Evolutionary conservation across 2,113 vertebrate genomes (phyloP), one percentile per base, ranked within the genome.

Genomic region (Rhinopithecus roxellana): DNA sequence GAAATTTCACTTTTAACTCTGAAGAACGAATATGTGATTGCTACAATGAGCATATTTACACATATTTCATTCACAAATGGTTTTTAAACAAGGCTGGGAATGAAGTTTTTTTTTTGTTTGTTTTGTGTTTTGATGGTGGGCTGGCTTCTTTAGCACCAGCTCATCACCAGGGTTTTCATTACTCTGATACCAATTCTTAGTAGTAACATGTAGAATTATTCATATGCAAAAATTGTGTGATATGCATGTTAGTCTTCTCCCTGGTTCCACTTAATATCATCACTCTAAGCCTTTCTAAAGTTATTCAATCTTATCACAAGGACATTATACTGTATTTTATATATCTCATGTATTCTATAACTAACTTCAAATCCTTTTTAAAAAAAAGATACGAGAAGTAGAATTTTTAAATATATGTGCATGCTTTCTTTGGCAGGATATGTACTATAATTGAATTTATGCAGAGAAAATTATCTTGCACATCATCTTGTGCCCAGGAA

Each of bases 61-160:
- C 4, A n/a, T 7, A 64, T 59, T 77, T 93, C 64, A 35, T 3
- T 72, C 4, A 17, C 3, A 80, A 70, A 30, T 25, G 38, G 14
- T 57, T 93, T 61, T 57, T 13, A 38, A 18, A 61, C 57, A 8
- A 88, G 0, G 69, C 35, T 8, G 38, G 0, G 12, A 74, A 64
- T 50, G n/a, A 40, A 79, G 11, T 1, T 25, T 4, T 48, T 16
- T 45, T 0, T 2, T 14, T 32, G 52, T 2, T 5, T 45, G 22
- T 45, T 27, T 64, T 75, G 18, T 77, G 67, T 16, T 18, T 59
- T 10, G 1, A 10, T 18, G 1, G 1, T 5, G 1, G 0, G 3
- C 48, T 79, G 72, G 18, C 13, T 72, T 83, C 25, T 72, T 27
- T 55, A 22, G 14, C 16, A 79, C 12, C 20, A 94, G 11, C 2